A percentile compares a stretch with the other conserved stretches of the same genome.
These are phyloP conservation scores for Phycodurus eques DNA, from an alignment of 2,113 vertebrate species.

Conservation along the genomic window DNA sequence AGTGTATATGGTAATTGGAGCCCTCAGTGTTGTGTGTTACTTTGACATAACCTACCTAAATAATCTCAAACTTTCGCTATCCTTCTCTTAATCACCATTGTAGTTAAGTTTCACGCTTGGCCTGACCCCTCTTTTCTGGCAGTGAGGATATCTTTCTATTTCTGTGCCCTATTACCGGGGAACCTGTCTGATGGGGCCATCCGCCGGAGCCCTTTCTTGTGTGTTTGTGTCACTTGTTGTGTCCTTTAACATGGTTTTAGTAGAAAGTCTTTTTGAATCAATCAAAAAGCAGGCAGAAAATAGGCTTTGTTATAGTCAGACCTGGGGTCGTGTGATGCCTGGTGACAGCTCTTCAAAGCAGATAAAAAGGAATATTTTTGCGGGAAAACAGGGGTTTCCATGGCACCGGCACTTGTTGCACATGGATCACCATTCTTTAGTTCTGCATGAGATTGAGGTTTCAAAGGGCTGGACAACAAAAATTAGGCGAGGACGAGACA, in stretches of 20 bases:
- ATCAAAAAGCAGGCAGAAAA: slow-evolving; percentile 99
- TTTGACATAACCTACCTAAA: background rate
- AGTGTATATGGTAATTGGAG: background rate
- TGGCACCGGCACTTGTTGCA: slow-evolving; percentile 86
- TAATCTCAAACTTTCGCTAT: slow-evolving; percentile 47
- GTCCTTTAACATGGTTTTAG: slow-evolving; percentile 98
- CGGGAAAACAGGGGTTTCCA: slow-evolving; percentile 91
- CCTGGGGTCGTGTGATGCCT: slow-evolving; percentile 89
- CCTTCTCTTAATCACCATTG: slow-evolving; percentile 81
- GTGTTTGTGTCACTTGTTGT: slow-evolving; percentile 73
- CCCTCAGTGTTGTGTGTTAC: background rate
- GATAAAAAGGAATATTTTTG: slow-evolving; percentile 86
- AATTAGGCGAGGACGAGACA: slow-evolving; percentile 75
- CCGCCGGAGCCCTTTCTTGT: slow-evolving; percentile 70
- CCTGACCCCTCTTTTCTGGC: slow-evolving; percentile 78
- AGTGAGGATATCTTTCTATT: slow-evolving; percentile 70
- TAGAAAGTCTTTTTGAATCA: slow-evolving; percentile 99
- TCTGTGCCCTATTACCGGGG: slow-evolving; percentile 71
- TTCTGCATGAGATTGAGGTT: slow-evolving; percentile 77
- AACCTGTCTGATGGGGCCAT: slow-evolving; percentile 65
- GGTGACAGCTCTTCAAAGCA: slow-evolving; percentile 96
- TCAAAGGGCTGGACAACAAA: slow-evolving; percentile 79
- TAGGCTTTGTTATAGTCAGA: slow-evolving; percentile 97
- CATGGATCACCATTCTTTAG: slow-evolving; percentile 80
- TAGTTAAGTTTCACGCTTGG: slow-evolving; percentile 79